A percentile compares a stretch with the other conserved stretches of the same genome.
phyloP scores from a whole-genome alignment of 2,797 vertebrate genomes.

The Pteronotus mesoamericanus region DNA sequence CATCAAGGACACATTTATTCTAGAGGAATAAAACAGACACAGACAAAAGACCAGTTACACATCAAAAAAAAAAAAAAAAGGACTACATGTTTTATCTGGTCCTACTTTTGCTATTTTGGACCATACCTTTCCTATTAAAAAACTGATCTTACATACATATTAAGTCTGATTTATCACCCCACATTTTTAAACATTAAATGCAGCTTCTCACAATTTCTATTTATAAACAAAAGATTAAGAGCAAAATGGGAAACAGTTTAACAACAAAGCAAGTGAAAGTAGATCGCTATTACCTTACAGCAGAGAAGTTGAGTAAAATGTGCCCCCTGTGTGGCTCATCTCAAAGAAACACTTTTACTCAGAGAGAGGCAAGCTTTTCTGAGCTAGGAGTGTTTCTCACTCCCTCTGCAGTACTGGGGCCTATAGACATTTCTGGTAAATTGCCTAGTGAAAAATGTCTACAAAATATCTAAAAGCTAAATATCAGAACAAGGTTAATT shows the following conservation, averaged over 20 bases:
- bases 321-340: constrained; percentile 61
- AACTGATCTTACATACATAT: constrained; percentile 73
- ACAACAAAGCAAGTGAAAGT: constrained; percentile 56
- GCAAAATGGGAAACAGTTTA: constrained; percentile 65
- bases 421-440: background rate
- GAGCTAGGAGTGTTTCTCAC: background rate
- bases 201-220: constrained; percentile 73
- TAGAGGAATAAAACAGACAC: constrained; percentile 75
- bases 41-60: constrained; percentile 69
- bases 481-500: background rate
- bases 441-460: constrained; percentile 28
- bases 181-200: constrained; percentile 77
- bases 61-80: constrained; percentile 1
- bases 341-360: constrained; percentile 60
- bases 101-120: constrained; percentile 74
- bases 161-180: constrained; percentile 75
- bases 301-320: constrained; percentile 71
- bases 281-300: constrained; percentile 65
- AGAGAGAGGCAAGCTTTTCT: constrained; percentile 44
- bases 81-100: constrained; percentile 40
- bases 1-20: constrained; percentile 49
- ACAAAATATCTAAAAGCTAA: constrained; percentile 49
- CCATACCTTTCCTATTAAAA: constrained; percentile 76
- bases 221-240: constrained; percentile 74
- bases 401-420: background rate